These are phyloP conservation scores for Eledona agricola DNA, from an alignment of 2,888 invertebrate genomes.

Conservation along the genomic window DNA sequence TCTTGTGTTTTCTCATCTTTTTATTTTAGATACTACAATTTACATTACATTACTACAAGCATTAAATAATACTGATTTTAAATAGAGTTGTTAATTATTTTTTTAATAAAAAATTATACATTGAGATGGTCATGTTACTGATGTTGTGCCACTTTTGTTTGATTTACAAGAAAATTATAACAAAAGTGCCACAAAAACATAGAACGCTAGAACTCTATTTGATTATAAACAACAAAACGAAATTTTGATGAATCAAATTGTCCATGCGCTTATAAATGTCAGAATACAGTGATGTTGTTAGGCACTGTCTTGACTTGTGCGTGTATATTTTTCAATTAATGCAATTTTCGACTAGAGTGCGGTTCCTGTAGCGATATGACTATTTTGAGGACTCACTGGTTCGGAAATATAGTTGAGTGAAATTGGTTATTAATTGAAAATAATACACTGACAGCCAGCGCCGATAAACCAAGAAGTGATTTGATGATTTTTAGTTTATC, in stretches of 20 bases:
- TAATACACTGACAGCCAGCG: constrained; percentile 13
- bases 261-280: constrained; percentile 6
- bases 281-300: constrained; percentile 15
- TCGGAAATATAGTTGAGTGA: constrained; percentile 5
- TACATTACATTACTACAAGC: constrained; percentile 39
- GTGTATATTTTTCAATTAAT: constrained; percentile 33
- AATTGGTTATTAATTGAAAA: constrained; percentile 33
- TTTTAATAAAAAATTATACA: constrained; percentile 31
- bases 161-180: constrained; percentile 22
- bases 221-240: constrained; percentile 2
- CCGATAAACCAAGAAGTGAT: constrained; percentile 7
- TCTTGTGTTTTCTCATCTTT: constrained; percentile 23
- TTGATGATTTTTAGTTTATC: constrained; percentile 2
- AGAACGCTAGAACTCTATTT: constrained; percentile 16
- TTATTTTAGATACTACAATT: constrained; percentile 37
- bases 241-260: constrained; percentile 1
- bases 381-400: constrained; percentile 22
- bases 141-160: constrained; percentile 27
- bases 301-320: constrained; percentile 4
- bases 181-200: constrained; percentile 26
- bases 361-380: constrained; percentile 15
- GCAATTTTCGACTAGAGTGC: constrained; percentile 24
- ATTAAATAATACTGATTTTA: constrained; percentile 39
- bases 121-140: constrained; percentile 30
- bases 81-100: constrained; percentile 29